Percentiles rank a stretch among this genome's conserved stretches.
phyloP scores from a whole-genome alignment of 2,888 invertebrate genomes.

The Cerastoderma edule region DNA sequence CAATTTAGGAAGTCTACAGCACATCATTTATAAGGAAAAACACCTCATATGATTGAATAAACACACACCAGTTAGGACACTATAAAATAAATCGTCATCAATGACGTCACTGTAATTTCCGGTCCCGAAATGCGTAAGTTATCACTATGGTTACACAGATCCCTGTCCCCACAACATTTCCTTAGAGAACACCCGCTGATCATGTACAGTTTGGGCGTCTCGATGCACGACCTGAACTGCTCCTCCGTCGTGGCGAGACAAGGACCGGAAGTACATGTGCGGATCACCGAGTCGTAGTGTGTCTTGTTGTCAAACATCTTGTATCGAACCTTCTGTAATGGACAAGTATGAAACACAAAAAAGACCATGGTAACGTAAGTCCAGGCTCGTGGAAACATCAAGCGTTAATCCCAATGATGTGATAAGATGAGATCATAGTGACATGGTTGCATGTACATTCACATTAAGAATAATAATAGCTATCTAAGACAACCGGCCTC shows the following conservation, averaged over 20 bases:
- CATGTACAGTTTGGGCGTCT: conserved; percentile 60
- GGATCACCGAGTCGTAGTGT: conserved; percentile 60
- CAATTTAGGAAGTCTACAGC: no score
- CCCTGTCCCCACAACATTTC: conserved; percentile 62
- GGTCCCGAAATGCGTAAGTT: no score
- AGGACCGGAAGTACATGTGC: conserved; percentile 63
- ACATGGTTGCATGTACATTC: neutral
- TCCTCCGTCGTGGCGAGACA: conserved; percentile 50
- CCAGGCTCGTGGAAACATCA: neutral
- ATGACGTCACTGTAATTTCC: no score
- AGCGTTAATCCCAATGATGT: neutral
- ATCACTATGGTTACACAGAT: conserved; percentile 65
- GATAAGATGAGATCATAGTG: neutral
- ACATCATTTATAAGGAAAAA: no score
- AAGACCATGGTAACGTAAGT: neutral
- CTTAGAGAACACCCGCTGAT: conserved; percentile 63
- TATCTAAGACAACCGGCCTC: neutral
- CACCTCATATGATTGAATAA: no score
- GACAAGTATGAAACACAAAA: neutral
- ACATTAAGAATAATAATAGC: no score
- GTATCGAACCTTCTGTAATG: conserved; percentile 67
- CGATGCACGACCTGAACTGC: conserved; percentile 56
- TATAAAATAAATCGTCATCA: no score
- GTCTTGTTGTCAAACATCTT: conserved; percentile 63
- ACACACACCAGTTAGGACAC: no score